A percentile compares a stretch with the other conserved stretches of the same genome.
Evolutionary conservation across 2,888 invertebrate species (phyloP).

Genomic region (Dusona sp.): DNA sequence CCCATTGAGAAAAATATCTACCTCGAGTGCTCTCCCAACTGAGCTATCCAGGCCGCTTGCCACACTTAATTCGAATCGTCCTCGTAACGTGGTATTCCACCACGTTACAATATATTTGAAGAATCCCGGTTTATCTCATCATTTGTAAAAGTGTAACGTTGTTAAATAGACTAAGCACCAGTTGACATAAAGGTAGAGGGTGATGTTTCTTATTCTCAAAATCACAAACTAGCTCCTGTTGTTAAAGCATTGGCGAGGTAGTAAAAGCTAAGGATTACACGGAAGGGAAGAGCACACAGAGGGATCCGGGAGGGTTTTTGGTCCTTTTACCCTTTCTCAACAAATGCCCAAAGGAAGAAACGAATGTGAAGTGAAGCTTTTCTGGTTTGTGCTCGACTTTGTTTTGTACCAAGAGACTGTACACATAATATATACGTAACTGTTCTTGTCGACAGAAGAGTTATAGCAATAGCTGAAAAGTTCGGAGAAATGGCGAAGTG

Average conservation of each 20-base stretch:
- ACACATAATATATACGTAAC: conserved; percentile 27
- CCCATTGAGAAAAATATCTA: too few species aligned
- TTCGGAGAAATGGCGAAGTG: conserved; percentile 32
- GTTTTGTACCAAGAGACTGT: conserved; percentile 14
- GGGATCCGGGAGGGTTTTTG: conserved; percentile 1
- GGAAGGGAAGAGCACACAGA: conserved; percentile 27
- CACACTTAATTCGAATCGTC: too few species aligned
- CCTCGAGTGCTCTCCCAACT: too few species aligned
- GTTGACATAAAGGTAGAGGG: background rate
- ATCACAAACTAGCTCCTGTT: conserved; percentile 45
- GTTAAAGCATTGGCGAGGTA: conserved; percentile 27
- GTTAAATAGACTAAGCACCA: background rate
- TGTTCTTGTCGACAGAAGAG: conserved; percentile 47
- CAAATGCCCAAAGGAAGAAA: conserved; percentile 49
- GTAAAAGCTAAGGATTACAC: conserved; percentile 27
- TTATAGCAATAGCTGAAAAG: conserved; percentile 22
- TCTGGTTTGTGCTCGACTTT: conserved; percentile 35
- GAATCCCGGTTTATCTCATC: background rate
- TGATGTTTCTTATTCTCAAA: conserved; percentile 42
- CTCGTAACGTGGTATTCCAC: too few species aligned
- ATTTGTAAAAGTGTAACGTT: background rate
- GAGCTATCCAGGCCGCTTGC: too few species aligned
- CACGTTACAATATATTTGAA: background rate
- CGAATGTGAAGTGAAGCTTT: conserved; percentile 44
- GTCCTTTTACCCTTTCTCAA: background rate